phyloP scores from a whole-genome alignment of 2,113 vertebrate species.

The Oophaga pumilio region DNA sequence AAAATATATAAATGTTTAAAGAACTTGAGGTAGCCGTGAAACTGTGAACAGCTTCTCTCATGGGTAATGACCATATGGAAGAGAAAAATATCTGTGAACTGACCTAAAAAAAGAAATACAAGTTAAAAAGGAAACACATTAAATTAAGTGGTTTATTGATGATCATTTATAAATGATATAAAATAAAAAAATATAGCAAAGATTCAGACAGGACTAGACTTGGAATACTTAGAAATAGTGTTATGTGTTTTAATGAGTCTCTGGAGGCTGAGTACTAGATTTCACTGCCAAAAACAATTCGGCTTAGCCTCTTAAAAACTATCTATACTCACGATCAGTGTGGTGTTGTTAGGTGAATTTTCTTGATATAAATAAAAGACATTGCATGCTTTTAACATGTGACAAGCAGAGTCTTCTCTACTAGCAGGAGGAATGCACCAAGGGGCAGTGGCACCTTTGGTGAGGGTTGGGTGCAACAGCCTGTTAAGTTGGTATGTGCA shows the following conservation, averaged over 20 bases:
- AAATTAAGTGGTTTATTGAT: slow-evolving; percentile 59
- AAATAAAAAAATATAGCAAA: slow-evolving; percentile 61
- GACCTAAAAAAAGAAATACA: slow-evolving; percentile 58
- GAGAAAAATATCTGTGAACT: slow-evolving; percentile 25
- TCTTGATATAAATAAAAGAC: slow-evolving; percentile 30
- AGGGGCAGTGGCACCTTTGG: too few relatives aligned
- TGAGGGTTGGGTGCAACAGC: too few relatives aligned
- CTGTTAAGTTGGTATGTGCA: too few relatives aligned
- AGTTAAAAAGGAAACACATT: slow-evolving; percentile 53
- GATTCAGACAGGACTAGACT: slow-evolving; percentile 63
- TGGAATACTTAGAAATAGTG: slow-evolving; percentile 52
- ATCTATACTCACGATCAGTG: slow-evolving; percentile 24
- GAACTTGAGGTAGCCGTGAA: slow-evolving; percentile 25
- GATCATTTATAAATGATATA: slow-evolving; percentile 62
- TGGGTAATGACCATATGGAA: slow-evolving; percentile 48
- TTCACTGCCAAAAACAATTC: slow-evolving; percentile 64
- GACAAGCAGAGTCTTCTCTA: background rate
- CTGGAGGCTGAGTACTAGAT: slow-evolving; percentile 61
- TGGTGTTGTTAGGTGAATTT: too few relatives aligned
- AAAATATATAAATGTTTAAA: slow-evolving; percentile 45
- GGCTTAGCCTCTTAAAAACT: slow-evolving; percentile 42
- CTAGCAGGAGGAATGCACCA: too few relatives aligned
- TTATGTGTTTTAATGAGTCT: slow-evolving; percentile 69
- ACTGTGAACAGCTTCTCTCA: slow-evolving; percentile 10
- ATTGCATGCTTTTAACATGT: background rate